These are phyloP conservation scores for Dryobota labecula DNA, from an alignment of 2,888 invertebrate genomes.

Conservation along the genomic window DNA sequence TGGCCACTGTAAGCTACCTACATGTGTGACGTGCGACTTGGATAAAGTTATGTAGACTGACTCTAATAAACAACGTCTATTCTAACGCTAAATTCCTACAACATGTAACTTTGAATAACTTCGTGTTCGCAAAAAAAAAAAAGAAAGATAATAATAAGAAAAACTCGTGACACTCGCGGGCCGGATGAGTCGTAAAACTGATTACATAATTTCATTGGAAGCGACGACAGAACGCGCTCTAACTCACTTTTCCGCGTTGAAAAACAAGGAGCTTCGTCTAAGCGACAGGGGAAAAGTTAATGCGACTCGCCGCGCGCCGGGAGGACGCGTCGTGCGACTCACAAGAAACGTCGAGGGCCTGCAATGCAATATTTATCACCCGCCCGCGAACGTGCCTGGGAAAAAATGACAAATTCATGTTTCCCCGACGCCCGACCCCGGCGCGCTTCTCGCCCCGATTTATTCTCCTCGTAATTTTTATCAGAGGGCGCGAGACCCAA, in stretches of 20 bases:
- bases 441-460: conserved; percentile 79
- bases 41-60: conserved; percentile 17
- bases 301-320: conserved; percentile 76
- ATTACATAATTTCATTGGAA: conserved; percentile 88
- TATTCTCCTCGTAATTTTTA: conserved; percentile 88
- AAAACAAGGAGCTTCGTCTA: conserved; percentile 83
- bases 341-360: conserved; percentile 82
- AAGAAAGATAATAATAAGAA: conserved; percentile 72
- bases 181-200: conserved; percentile 86
- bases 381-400: conserved; percentile 87
- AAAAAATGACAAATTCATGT: conserved; percentile 91
- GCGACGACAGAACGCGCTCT: conserved; percentile 83
- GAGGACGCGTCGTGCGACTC: conserved; percentile 66
- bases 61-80: conserved; percentile 27
- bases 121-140: conserved; percentile 41
- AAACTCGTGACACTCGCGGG: conserved; percentile 78
- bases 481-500: conserved; percentile 84
- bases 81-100: conserved; percentile 30
- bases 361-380: conserved; percentile 90
- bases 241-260: conserved; percentile 83
- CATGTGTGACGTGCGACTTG: conserved; percentile 24
- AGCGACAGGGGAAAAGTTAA: conserved; percentile 82
- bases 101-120: conserved; percentile 50
- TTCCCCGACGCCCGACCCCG: conserved; percentile 74
- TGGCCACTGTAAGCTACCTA: no score